Base-by-base conservation (phyloP, 1,140 invertebrate species). In the Lasioglossum albipes region DNA sequence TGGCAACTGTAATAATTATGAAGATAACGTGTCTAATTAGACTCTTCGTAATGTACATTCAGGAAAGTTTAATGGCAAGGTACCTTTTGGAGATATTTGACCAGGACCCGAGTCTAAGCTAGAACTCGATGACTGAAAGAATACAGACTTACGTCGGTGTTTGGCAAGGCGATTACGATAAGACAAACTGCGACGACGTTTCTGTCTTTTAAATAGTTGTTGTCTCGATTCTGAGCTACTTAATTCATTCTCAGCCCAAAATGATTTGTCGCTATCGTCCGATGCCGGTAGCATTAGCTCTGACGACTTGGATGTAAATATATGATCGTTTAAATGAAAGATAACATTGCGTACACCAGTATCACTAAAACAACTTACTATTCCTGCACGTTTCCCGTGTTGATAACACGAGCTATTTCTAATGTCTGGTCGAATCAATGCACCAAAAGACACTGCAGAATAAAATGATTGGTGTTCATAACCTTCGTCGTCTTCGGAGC, bases 201-300 rank as follows among this genome's bases (percentile, higher is more conserved):
- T 90, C 16, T 84, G 79, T 78, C 67, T 88, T 10, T 57, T 13
- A 7, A 81, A 68, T 62, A 87, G 78, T 59, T 61, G 72, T 3
- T 79, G 68, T 45, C 69, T 86, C 41, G 89, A 90, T 64, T 91
- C 90, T 10, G 85, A 82, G 67, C 76, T 83, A 57, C 89, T 91
- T 57, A 87, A 75, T 81, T 91, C 90, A 70, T 91, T 89, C 66
- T 91, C 90, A 0, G 89, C 90, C 90, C 90, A 91, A 76, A 90
- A 91, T 67, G 87, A 86, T 10, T 83, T 82, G 73, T 91, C 90
- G 9, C 84, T 81, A 49, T 91, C 89, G 16, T 90, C 87, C 2
- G 87, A 80, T 41, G 85, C 76, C 10, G 67, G 64, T 57, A 65
- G 73, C 36, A 65, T 61, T 13, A 83, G 69, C 57, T 54, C 6